Percentiles rank a stretch among this genome's conserved stretches.
These are phyloP conservation scores for Fragariocoptes setiger DNA, from an alignment of 1,140 invertebrate species.

Conservation along the genomic window DNA sequence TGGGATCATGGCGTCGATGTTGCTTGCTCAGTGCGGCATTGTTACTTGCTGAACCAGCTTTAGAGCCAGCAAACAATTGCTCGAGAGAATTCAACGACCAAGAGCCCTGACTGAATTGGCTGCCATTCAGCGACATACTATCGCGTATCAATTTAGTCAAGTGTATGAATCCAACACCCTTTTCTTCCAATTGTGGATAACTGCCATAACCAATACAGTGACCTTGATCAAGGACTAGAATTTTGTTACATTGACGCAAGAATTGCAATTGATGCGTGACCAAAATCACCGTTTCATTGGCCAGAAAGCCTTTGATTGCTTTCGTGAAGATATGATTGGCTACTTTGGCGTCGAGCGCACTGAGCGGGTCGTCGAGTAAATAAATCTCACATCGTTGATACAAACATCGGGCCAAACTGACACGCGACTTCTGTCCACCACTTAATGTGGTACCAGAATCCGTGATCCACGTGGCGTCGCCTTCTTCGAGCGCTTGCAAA, in stretches of 20 bases:
- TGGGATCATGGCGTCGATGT: neutral
- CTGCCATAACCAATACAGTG: slow-evolving; percentile 6
- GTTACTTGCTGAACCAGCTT: too few species aligned
- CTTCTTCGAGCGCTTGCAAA: too few species aligned
- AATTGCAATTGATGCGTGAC: slow-evolving; percentile 20
- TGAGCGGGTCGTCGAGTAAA: slow-evolving; percentile 7
- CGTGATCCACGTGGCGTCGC: too few species aligned
- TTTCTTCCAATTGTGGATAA: slow-evolving; percentile 8
- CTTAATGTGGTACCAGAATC: too few species aligned
- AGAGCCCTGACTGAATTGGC: neutral
- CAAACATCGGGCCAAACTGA: too few species aligned
- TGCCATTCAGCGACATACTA: neutral
- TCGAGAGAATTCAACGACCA: neutral
- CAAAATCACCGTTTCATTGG: slow-evolving; percentile 15
- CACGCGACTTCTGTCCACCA: too few species aligned
- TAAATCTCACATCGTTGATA: too few species aligned
- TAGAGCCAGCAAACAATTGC: neutral
- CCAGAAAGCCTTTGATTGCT: slow-evolving; percentile 23
- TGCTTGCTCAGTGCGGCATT: too few species aligned
- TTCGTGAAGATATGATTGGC: slow-evolving; percentile 22
- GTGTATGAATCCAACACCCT: slow-evolving; percentile 10
- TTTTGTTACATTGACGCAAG: slow-evolving; percentile 34
- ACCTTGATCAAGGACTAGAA: slow-evolving; percentile 34
- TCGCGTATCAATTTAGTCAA: neutral
- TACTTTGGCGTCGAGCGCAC: slow-evolving; percentile 18